phyloP scores from a whole-genome alignment of 1,140 invertebrate genomes.

The Neelides sp. region DNA sequence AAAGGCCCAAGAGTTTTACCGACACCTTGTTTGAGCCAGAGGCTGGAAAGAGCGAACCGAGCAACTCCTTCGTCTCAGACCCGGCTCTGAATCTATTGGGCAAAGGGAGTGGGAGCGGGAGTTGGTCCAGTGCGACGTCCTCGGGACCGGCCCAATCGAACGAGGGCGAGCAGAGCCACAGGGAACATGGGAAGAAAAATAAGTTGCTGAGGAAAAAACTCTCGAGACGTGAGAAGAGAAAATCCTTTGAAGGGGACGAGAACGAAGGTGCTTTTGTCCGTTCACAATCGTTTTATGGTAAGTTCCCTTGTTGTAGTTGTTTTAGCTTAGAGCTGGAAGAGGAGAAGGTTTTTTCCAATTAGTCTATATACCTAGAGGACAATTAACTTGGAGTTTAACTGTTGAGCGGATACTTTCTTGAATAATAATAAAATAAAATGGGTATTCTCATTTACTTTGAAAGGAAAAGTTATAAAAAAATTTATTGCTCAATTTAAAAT shows the following conservation, averaged over 20 bases:
- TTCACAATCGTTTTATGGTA: conserved; percentile 24
- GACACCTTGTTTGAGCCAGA: conserved; percentile 13
- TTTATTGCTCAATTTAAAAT: no score
- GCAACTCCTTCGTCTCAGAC: conserved; percentile 28
- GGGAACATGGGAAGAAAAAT: conserved; percentile 9
- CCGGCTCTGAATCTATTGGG: conserved; percentile 26
- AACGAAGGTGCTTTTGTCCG: conserved; percentile 6
- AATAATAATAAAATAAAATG: no score
- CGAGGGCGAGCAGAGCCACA: conserved; percentile 7
- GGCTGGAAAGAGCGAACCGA: neutral
- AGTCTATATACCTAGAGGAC: no score
- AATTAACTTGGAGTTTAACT: no score
- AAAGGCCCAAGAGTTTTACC: conserved; percentile 29
- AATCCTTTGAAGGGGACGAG: conserved; percentile 12
- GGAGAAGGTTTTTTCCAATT: no score
- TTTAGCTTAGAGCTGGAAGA: no score
- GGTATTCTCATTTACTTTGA: no score
- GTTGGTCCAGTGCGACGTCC: conserved; percentile 17
- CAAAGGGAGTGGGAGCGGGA: conserved; percentile 15
- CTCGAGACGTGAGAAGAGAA: conserved; percentile 10
- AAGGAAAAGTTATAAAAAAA: no score
- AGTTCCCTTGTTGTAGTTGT: neutral
- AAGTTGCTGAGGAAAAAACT: conserved; percentile 10
- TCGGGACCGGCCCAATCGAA: no score
- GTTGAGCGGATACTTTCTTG: no score